These are phyloP conservation scores for Achlya flavicornis DNA, from an alignment of 2,888 invertebrate genomes.

Conservation along the genomic window DNA sequence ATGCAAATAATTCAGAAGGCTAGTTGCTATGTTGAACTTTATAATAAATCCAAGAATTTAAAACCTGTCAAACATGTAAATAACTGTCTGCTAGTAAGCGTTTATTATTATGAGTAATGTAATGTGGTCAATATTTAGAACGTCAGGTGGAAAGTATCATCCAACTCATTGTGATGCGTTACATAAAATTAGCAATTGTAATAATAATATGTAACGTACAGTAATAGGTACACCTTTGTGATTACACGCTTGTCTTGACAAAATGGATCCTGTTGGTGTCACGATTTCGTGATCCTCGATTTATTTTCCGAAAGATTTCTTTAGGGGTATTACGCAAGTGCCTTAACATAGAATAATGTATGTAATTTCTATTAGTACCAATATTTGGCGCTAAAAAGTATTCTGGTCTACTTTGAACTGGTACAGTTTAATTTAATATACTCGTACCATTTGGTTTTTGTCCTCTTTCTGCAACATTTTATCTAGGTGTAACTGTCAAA, in stretches of 20 bases:
- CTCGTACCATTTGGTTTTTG: background rate
- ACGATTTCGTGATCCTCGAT: constrained; percentile 9
- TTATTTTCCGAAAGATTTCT: constrained; percentile 2
- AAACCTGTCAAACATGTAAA: background rate
- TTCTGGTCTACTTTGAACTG: constrained; percentile 5
- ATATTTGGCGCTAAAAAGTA: background rate
- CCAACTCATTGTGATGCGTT: background rate
- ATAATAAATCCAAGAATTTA: constrained; percentile 1
- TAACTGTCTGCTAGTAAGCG: background rate
- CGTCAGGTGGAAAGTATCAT: background rate
- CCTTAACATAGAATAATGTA: background rate
- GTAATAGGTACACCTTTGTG: background rate
- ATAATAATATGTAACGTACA: background rate
- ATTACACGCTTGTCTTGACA: background rate
- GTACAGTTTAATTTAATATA: too few relatives aligned
- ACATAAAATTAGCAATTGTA: background rate
- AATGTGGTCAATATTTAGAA: background rate
- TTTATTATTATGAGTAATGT: background rate
- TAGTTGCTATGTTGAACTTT: background rate
- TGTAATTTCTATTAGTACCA: constrained; percentile 10
- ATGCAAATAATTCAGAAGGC: constrained; percentile 8
- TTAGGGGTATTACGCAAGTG: constrained; percentile 7
- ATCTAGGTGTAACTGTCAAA: background rate
- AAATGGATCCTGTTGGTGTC: background rate
- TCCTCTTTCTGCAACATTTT: background rate